phyloP scores from a whole-genome alignment of 2,888 invertebrate genomes.

The Dasypogon diadema region DNA sequence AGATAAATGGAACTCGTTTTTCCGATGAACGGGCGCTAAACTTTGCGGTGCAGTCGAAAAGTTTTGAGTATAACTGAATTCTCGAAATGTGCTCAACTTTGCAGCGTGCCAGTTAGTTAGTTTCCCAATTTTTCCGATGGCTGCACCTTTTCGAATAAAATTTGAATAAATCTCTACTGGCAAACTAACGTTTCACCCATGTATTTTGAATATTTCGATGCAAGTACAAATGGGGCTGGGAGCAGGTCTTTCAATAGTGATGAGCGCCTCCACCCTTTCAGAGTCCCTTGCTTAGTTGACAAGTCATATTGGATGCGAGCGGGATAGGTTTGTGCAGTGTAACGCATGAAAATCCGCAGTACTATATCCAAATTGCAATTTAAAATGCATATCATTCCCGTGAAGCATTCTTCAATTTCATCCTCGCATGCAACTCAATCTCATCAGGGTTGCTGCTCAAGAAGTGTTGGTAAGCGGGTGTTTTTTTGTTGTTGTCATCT shows the following conservation, averaged over 20 bases:
- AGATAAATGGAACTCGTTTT: slow-evolving; percentile 31
- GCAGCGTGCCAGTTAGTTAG: neutral
- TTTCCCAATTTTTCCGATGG: slow-evolving; percentile 38
- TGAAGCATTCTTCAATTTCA: slow-evolving; percentile 18
- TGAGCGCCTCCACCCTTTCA: no score
- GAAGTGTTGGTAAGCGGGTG: neutral
- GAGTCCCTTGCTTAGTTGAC: neutral
- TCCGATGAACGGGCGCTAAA: slow-evolving; percentile 15
- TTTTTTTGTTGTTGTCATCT: neutral
- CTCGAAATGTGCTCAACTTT: slow-evolving; percentile 20
- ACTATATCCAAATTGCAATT: slow-evolving; percentile 34
- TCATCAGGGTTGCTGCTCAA: neutral
- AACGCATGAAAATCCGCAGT: neutral
- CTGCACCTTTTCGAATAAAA: slow-evolving; percentile 45
- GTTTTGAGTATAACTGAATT: slow-evolving; percentile 5
- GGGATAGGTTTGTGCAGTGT: slow-evolving; percentile 7
- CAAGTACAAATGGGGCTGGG: neutral
- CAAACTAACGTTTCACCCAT: neutral
- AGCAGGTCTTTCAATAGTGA: neutral
- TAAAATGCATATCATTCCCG: slow-evolving; percentile 33
- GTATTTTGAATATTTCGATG: neutral
- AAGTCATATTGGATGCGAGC: no score
- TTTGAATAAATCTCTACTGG: slow-evolving; percentile 35
- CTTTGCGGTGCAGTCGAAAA: slow-evolving; percentile 30
- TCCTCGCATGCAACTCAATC: neutral